Percentiles rank a stretch among this genome's conserved stretches.
Conservation (phyloP, 2,113 vertebrate genomes). For the Tupaia tana region DNA sequence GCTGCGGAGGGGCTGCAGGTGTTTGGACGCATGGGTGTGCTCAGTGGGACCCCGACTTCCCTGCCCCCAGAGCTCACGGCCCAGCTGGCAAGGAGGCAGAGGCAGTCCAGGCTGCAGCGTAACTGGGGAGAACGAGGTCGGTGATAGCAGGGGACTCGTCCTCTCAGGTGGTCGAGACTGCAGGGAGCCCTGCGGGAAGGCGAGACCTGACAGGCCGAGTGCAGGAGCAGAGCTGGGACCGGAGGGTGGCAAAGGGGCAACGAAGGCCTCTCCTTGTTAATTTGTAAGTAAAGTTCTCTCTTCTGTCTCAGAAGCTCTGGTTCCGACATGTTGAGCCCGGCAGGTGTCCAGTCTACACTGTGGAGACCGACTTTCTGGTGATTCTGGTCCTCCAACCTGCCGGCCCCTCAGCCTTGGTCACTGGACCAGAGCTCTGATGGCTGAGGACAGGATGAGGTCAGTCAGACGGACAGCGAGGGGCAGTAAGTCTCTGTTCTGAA, state of each 20-base stretch:
- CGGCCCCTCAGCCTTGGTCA: not conserved
- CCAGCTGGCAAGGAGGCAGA: not conserved
- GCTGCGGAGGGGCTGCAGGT: not conserved
- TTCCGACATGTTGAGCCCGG: not conserved
- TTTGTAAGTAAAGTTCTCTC: not conserved
- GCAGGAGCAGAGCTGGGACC: not conserved
- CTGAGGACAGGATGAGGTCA: not conserved
- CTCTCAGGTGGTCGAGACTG: not conserved
- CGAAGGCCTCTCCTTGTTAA: not conserved
- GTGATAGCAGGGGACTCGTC: not conserved
- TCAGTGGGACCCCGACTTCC: not conserved
- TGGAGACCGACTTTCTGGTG: not conserved
- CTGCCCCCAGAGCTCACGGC: not conserved
- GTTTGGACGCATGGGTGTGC: not conserved
- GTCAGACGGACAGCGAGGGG: not conserved
- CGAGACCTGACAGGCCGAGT: not conserved
- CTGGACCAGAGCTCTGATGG: not conserved
- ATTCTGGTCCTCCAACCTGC: not conserved
- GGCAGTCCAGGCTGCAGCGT: not conserved
- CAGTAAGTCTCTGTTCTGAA: not conserved
- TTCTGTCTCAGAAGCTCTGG: not conserved
- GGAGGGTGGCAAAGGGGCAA: not conserved
- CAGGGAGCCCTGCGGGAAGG: rapidly evolving
- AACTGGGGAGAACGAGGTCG: not conserved
- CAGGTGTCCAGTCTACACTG: not conserved